phyloP scores from a whole-genome alignment of 2,113 vertebrate genomes.

The Tenebrosternarchus preto region DNA sequence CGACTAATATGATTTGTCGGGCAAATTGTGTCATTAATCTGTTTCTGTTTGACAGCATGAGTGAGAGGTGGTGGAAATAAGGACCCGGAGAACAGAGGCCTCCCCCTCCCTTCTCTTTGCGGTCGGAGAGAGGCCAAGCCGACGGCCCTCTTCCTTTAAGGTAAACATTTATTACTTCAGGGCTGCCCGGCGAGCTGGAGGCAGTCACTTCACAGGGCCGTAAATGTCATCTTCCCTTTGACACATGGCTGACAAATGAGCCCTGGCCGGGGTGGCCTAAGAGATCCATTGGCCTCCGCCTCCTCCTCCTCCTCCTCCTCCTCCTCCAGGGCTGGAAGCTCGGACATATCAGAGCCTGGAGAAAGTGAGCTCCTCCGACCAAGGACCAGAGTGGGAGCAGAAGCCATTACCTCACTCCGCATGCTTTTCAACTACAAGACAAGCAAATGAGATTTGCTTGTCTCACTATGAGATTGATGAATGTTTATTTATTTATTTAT shows the following conservation, averaged over 20 bases:
- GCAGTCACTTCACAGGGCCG: conserved; percentile 89
- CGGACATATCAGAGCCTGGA: conserved; percentile 43
- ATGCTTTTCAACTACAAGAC: neutral
- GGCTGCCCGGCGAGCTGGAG: conserved; percentile 87
- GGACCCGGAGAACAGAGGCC: conserved; percentile 82
- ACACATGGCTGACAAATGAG: conserved; percentile 95
- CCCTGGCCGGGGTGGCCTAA: conserved; percentile 70
- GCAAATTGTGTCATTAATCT: conserved; percentile 95
- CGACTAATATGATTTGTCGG: conserved; percentile 92
- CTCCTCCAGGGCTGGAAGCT: conserved; percentile 48
- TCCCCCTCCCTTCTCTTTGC: conserved; percentile 60
- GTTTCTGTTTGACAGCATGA: conserved; percentile 84
- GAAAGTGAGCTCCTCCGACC: conserved; percentile 37
- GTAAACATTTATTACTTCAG: conserved; percentile 98
- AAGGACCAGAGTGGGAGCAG: neutral
- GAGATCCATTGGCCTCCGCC: conserved; percentile 61
- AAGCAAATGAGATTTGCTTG: conserved; percentile 24
- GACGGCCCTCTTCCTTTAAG: conserved; percentile 88
- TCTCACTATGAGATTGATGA: neutral
- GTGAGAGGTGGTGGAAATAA: conserved; percentile 73
- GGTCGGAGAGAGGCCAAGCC: conserved; percentile 78
- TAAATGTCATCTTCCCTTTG: conserved; percentile 98
- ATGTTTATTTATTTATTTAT: too few species aligned
- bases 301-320: conserved; percentile 44
- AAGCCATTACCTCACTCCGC: conserved; percentile 31